Evolutionary conservation across 1,140 invertebrate genomes (phyloP).

Genomic region (Atta texana): DNA sequence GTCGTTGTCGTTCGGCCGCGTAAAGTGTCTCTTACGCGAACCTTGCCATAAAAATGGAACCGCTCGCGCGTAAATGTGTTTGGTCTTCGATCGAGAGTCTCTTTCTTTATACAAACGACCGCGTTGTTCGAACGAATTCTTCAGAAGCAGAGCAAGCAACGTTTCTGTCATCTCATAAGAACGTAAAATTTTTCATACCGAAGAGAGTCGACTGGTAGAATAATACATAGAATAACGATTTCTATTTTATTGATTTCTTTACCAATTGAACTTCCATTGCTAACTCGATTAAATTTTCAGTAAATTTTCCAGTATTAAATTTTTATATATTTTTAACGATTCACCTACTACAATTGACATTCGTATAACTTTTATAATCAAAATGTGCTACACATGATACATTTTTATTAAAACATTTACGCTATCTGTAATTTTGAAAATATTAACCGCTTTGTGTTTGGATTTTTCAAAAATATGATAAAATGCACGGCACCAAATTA

Average conservation of each 20-base stretch:
- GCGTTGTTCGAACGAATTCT: conserved; percentile 31
- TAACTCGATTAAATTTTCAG: conserved; percentile 12
- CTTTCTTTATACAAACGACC: conserved; percentile 33
- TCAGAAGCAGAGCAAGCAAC: conserved; percentile 6
- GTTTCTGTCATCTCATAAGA: neutral
- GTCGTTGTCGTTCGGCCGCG: conserved; percentile 22
- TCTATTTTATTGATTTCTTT: conserved; percentile 4
- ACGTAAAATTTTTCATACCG: conserved; percentile 9
- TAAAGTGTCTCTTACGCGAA: conserved; percentile 54
- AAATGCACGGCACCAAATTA: neutral
- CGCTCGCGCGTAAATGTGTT: conserved; percentile 50
- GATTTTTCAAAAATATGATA: neutral
- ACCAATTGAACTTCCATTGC: neutral
- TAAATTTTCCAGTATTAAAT: neutral
- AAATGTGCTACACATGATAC: neutral
- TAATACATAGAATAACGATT: neutral
- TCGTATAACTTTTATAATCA: conserved; percentile 11
- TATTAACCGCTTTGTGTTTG: neutral
- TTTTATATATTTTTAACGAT: neutral
- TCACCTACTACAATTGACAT: neutral
- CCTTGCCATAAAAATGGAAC: conserved; percentile 49
- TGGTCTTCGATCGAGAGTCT: conserved; percentile 38
- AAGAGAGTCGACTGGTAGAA: neutral
- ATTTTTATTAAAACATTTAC: neutral
- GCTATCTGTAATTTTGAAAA: neutral